A percentile compares a stretch with the other conserved stretches of the same genome.
These are phyloP conservation scores for Megamerina dolium DNA, from an alignment of 2,888 invertebrate genomes.

Conservation along the genomic window DNA sequence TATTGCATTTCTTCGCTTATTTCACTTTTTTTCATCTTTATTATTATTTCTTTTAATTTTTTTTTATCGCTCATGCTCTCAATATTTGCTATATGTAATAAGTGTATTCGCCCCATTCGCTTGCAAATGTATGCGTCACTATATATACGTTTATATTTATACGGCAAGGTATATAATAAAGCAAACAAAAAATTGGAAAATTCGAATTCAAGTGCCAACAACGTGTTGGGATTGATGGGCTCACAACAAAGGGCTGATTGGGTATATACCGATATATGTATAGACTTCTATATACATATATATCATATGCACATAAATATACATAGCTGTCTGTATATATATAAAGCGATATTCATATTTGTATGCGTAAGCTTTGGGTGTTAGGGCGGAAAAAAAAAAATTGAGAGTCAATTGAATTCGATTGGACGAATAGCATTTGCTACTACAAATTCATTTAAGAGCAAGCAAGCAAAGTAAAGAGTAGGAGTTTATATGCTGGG, in stretches of 20 bases:
- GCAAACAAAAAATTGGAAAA: not conserved
- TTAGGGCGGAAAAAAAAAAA: slow-evolving; percentile 29
- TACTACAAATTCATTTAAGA: no score
- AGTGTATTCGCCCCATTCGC: no score
- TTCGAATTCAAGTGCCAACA: not conserved
- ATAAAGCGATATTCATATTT: slow-evolving; percentile 4
- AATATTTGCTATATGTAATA: no score
- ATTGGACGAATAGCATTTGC: slow-evolving; percentile 35
- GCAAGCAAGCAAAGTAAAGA: no score
- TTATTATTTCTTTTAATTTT: slow-evolving; percentile 13
- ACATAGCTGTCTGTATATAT: slow-evolving; percentile 3
- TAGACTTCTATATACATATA: no score
- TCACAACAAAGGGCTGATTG: not conserved
- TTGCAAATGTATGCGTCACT: slow-evolving; percentile 11
- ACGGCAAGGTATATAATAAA: not conserved
- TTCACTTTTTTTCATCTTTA: no score
- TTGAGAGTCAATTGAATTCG: slow-evolving; percentile 48
- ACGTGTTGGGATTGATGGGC: not conserved
- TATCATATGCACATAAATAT: no score
- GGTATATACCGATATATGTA: no score
- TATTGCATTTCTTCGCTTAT: slow-evolving; percentile 11
- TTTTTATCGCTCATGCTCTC: not conserved
- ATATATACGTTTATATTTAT: not conserved
- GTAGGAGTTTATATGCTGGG: no score
- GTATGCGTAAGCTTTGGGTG: no score